Conservation (phyloP, 2,888 invertebrate species). For the Epistrophe eligans region DNA sequence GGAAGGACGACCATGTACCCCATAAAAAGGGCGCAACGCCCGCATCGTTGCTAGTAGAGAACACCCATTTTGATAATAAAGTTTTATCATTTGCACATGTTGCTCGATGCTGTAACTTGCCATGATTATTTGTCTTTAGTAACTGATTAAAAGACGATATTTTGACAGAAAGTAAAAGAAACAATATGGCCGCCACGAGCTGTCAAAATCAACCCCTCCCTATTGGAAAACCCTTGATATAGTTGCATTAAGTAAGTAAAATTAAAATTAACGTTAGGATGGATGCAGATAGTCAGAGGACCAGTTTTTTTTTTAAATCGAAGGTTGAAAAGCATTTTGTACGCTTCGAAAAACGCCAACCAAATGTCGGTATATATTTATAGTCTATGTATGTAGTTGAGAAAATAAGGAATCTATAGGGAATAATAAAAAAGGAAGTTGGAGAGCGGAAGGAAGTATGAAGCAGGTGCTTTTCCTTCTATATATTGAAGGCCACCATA, state of each 20-base stretch:
- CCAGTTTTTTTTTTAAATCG: background rate
- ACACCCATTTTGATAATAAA: no score
- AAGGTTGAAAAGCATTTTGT: slow-evolving; percentile 11
- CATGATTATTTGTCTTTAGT: no score
- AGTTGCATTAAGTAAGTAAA: background rate
- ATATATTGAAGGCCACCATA: slow-evolving; percentile 25
- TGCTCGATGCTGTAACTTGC: no score
- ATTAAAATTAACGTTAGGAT: background rate
- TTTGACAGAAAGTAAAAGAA: no score
- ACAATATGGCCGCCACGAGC: no score
- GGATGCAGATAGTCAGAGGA: background rate
- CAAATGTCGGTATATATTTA: background rate
- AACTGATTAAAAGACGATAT: no score
- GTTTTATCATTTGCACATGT: no score
- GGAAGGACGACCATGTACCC: no score
- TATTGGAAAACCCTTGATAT: no score
- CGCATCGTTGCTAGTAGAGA: no score
- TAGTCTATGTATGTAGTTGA: background rate
- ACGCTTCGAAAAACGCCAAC: slow-evolving; percentile 16
- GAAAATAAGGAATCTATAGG: slow-evolving; percentile 14
- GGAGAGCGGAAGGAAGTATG: slow-evolving; percentile 31
- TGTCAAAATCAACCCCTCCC: no score
- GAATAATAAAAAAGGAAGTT: slow-evolving; percentile 35
- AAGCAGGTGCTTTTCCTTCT: slow-evolving; percentile 37
- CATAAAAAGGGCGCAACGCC: no score